Percentiles rank a stretch among this genome's conserved stretches.
Conservation (phyloP, 2,888 invertebrate species). For the Diabrotica balteata region DNA sequence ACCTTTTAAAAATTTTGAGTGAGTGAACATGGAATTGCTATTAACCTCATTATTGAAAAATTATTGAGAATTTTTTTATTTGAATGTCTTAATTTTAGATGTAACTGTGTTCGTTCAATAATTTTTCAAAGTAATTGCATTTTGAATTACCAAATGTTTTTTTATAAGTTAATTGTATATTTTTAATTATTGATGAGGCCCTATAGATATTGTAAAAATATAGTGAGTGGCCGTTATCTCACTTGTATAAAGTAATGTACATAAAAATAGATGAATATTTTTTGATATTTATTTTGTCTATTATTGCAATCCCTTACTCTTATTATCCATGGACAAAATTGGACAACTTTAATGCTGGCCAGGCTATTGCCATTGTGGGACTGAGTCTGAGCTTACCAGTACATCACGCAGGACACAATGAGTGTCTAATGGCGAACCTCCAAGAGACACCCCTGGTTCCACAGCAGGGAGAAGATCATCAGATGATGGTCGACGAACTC, state of each 20-base stretch:
- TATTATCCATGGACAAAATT: too few relatives aligned
- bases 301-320: neutral
- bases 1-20: neutral
- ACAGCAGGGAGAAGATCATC: too few relatives aligned
- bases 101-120: slow-evolving; percentile 40
- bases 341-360: too few relatives aligned
- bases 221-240: slow-evolving; percentile 45
- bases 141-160: slow-evolving; percentile 49
- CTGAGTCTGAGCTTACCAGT: too few relatives aligned
- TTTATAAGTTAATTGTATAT: slow-evolving; percentile 45
- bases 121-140: slow-evolving; percentile 42
- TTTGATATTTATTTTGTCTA: slow-evolving; percentile 44
- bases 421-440: too few relatives aligned
- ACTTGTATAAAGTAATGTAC: slow-evolving; percentile 46
- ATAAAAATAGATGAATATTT: slow-evolving; percentile 50
- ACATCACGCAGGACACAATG: too few relatives aligned
- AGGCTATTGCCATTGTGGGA: too few relatives aligned
- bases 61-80: slow-evolving; percentile 44
- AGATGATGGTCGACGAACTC: too few relatives aligned
- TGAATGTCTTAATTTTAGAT: slow-evolving; percentile 33
- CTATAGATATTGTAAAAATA: slow-evolving; percentile 43
- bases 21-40: slow-evolving; percentile 6
- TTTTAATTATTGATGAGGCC: slow-evolving; percentile 42
- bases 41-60: slow-evolving; percentile 34
- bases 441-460: too few relatives aligned